These are phyloP conservation scores for Rhinichthys klamathensis DNA, from an alignment of 2,113 vertebrate genomes.

Conservation along the genomic window DNA sequence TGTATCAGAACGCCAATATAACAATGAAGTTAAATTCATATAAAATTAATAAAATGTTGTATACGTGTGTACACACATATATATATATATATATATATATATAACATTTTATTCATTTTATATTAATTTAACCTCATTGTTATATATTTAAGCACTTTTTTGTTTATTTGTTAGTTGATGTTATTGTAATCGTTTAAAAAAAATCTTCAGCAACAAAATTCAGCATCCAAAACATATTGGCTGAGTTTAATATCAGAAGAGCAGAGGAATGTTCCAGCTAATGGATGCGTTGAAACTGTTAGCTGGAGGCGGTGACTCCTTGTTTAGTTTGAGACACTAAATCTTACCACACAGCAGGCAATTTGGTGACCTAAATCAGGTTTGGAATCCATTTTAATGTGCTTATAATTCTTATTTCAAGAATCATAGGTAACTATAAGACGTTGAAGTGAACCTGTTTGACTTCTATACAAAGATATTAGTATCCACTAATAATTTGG, in stretches of 20 bases:
- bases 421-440: background rate
- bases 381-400: slow-evolving; percentile 10
- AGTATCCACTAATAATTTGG: background rate
- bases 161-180: background rate
- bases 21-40: no score
- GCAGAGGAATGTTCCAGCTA: background rate
- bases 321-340: background rate
- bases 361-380: slow-evolving; percentile 1
- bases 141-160: background rate
- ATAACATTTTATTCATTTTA: no score
- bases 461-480: background rate
- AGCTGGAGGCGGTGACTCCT: background rate
- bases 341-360: background rate
- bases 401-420: background rate
- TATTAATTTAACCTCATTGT: no score
- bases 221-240: background rate
- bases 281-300: background rate
- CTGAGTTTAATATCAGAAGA: background rate
- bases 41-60: no score
- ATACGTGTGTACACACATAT: no score
- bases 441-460: background rate
- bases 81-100: no score
- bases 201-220: background rate
- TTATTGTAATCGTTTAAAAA: background rate
- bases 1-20: background rate